Base-by-base conservation (phyloP, 1,140 invertebrate species). In the Hyles euphorbiae region DNA sequence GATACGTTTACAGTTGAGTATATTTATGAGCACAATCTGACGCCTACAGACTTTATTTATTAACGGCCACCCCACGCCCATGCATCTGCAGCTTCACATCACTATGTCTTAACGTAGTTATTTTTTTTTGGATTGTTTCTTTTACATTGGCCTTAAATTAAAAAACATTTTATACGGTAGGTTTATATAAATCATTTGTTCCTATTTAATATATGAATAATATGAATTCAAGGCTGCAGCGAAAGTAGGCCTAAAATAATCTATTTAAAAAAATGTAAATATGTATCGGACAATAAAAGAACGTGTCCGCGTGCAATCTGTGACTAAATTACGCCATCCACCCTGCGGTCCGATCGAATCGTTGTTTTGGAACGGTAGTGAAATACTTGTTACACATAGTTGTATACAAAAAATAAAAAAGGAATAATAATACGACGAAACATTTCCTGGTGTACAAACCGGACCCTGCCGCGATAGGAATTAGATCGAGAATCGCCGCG, bases 341-440 rank as follows among this genome's bases (percentile, higher is more conserved):
- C 59, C 70, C 61, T 65, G 70, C 63, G 62, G 70, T 69, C 60
- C 63, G 67, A 77, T 70, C 67, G 69, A 79, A 78, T 69, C 68
- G 72, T 76, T 73, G 73, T 76, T 76, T 82, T 81, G 75, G 78
- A 83, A 79, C 70, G 69, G 62, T 65, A 74, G 64, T 67, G 74
- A 83, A 83, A 81, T 80, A 81, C 63, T 73, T 79, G 75, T 76
- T 74, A 73, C 73, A 75, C 65, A 76, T 60, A 70, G 61, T 61
- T 48, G 49, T 9, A 55, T 53, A 56, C 64, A 76, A 81, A 76
- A 74, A 79, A 68, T 12, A 40, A 22, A 22, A 22, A 22, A 22
- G 22, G 22, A 22, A 22, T 22, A 22, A 22, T 22, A 22, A 22
- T 22, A 22, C 6, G 50, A 7, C 56, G 56, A 63, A 10, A 47